A percentile compares a stretch with the other conserved stretches of the same genome.
Evolutionary conservation across 2,797 vertebrate species (phyloP).

Genomic region (Cyprinella venusta): DNA sequence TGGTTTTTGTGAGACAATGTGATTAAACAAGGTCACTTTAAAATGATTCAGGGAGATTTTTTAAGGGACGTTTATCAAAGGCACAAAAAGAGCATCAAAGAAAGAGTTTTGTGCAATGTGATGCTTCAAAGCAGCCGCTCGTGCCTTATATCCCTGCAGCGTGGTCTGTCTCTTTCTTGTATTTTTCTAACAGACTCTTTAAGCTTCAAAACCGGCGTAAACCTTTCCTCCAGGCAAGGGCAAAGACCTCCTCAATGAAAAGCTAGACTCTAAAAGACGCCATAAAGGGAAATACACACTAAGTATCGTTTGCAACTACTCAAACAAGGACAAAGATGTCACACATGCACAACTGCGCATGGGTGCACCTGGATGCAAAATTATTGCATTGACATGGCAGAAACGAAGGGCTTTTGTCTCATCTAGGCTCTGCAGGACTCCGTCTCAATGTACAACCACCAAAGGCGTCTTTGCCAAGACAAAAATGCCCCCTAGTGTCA

Average conservation of each 20-base stretch:
- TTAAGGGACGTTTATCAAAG: constrained; percentile 44
- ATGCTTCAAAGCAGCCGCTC: constrained; percentile 32
- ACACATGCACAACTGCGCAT: background rate
- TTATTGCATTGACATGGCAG: constrained; percentile 21
- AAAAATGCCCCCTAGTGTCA: constrained; percentile 57
- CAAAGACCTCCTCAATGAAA: constrained; percentile 35
- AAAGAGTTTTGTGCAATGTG: constrained; percentile 2
- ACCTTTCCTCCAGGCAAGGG: constrained; percentile 37
- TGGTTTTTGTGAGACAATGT: background rate
- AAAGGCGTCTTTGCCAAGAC: constrained; percentile 35
- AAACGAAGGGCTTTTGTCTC: constrained; percentile 50
- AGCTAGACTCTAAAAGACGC: background rate
- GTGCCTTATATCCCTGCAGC: constrained; percentile 17
- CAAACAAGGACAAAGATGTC: constrained; percentile 29
- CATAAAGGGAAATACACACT: background rate
- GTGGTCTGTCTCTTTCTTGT: constrained; percentile 7
- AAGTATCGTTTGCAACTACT: background rate
- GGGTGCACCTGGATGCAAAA: background rate
- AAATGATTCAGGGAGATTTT: background rate
- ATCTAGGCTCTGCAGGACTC: constrained; percentile 20
- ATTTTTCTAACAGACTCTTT: constrained; percentile 38
- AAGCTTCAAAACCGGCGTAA: constrained; percentile 33
- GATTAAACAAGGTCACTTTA: constrained; percentile 26
- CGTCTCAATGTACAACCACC: background rate
- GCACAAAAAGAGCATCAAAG: constrained; percentile 46